These are phyloP conservation scores for Chymomyza costata DNA, from an alignment of 1,140 invertebrate species.

Conservation along the genomic window DNA sequence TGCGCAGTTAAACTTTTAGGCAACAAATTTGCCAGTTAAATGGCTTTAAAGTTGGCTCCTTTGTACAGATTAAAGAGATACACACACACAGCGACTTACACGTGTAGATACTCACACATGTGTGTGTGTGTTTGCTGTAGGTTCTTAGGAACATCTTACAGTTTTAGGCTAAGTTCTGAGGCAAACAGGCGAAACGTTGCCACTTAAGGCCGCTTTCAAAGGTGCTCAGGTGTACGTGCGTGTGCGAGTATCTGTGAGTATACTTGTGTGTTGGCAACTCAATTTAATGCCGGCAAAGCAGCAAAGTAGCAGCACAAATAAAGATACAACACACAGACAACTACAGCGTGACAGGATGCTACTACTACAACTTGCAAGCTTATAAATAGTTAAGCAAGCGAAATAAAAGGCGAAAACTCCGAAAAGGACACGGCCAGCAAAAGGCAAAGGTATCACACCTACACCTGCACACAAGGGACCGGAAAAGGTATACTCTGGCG, in stretches of 20 bases:
- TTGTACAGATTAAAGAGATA: too few species aligned
- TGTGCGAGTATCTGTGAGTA: slow-evolving; percentile 4
- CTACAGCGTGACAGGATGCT: slow-evolving; percentile 21
- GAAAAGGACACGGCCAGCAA: slow-evolving; percentile 40
- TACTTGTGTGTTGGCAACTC: slow-evolving; percentile 44
- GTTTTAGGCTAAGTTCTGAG: too few species aligned
- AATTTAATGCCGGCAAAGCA: slow-evolving; percentile 69
- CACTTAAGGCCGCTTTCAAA: too few species aligned
- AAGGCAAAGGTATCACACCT: slow-evolving; percentile 36
- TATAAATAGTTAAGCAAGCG: slow-evolving; percentile 70
- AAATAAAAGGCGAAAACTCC: slow-evolving; percentile 56
- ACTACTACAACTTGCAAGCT: slow-evolving; percentile 58
- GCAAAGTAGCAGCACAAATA: slow-evolving; percentile 72
- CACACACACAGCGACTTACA: slow-evolving; percentile 2
- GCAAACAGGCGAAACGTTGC: too few species aligned
- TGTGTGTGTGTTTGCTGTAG: too few species aligned
- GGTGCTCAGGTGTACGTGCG: neutral
- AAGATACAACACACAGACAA: slow-evolving; percentile 44
- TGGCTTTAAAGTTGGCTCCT: slow-evolving; percentile 34
- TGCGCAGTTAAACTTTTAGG: slow-evolving; percentile 46
- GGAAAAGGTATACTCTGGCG: slow-evolving; percentile 49
- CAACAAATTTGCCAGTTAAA: slow-evolving; percentile 46
- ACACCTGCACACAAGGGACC: slow-evolving; percentile 12
- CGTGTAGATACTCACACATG: too few species aligned
- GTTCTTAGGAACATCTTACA: too few species aligned